Conservation (phyloP, 1,140 invertebrate genomes). For the Onthophagus taurus region DNA sequence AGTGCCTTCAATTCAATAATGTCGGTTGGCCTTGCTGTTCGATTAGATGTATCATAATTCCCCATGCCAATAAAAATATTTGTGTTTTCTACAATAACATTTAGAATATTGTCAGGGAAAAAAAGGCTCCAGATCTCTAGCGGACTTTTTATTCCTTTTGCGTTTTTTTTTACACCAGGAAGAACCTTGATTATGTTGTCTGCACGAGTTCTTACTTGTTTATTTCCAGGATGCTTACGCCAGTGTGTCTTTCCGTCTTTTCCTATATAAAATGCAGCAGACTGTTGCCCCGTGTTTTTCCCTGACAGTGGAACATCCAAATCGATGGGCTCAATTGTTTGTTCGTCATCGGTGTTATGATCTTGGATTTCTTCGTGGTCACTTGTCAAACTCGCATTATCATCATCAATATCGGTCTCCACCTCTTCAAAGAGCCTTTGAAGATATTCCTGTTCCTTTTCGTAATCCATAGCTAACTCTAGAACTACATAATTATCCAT, state of each 20-base stretch:
- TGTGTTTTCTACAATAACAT: neutral
- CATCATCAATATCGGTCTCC: neutral
- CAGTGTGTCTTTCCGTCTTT: neutral
- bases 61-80: neutral
- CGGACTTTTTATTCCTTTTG: neutral
- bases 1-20: slow-evolving; percentile 1
- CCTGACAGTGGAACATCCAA: neutral
- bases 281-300: neutral
- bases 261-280: neutral
- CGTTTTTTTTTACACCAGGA: neutral
- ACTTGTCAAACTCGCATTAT: neutral
- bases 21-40: neutral
- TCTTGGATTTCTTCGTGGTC: neutral
- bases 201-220: neutral
- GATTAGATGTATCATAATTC: no score
- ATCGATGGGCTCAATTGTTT: no score
- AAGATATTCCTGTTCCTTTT: neutral
- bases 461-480: no score
- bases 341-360: neutral
- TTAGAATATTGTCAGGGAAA: neutral
- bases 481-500: no score
- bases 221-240: neutral
- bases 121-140: neutral
- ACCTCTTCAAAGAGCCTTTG: neutral
- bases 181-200: neutral